Evolutionary conservation across 2,888 invertebrate species (phyloP), one percentile per base, ranked within the genome.

Genomic region (Villa cingulata): DNA sequence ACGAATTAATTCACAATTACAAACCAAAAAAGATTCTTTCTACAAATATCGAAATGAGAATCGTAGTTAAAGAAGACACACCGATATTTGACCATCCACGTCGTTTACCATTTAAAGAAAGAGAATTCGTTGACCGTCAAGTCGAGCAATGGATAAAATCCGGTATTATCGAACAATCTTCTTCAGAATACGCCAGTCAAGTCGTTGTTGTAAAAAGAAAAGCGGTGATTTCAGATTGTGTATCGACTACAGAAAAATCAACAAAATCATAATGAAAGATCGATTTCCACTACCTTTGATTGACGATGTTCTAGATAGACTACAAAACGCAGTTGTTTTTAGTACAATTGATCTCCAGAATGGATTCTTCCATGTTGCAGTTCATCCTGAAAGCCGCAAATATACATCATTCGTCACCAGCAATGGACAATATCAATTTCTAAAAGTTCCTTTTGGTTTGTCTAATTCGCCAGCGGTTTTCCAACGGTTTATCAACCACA

Each of bases 301-400:
- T 18, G 48, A 52, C 18, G 48, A 50, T 19, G 32, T 45, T n/a
- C 32, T 48, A 12, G 48, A 52, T 37, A 47, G 54, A 48, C 48
- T 60, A 14, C 51, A 54, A 41, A 56, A 57, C 15, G 55, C 57
- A 18, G 46, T 32, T 6, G 56, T 45, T 34, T 61, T 61, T 38
- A 58, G 51, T 16, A 55, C 57, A 23, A 42, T 61, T 45, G 53
- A 17, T 57, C 57, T 51, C 14, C 29, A 20, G 1, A 59, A 58
- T n/a, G 61, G 60, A 1, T 61, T 61, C 45, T 61, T 61, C 37
- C 63, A 64, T 38, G 55, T 63, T 1, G 54, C 55, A 3, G 47
- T 63, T 37, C 45, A 55, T 7, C 27, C 53, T 41, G 46, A 44
- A 9, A 51, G 55, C 9, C 43, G 41, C 19, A 51, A 51, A 53